Base-by-base conservation (phyloP, 2,888 invertebrate genomes). In the Hyles lineata region DNA sequence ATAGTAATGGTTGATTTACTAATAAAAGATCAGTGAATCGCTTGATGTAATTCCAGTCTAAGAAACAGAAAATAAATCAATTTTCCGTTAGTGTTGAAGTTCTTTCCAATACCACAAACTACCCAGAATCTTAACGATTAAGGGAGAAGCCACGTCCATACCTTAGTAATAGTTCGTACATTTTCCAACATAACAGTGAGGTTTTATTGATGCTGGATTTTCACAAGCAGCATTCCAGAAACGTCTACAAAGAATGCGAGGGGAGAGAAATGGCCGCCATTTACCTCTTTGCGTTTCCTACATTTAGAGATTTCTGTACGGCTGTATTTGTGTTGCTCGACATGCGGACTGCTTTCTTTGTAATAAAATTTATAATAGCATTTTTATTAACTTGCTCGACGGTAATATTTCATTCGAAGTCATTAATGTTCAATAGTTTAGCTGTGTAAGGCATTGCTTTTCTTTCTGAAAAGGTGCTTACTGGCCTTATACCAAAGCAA, bases 181-280 rank as follows among this genome's bases (percentile, higher is more conserved):
- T 79, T 79, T 79, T 79, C 76, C 58, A 58, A 17, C 50, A 11
- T 52, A 70, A 58, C 21, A n/a, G 19, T 17, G 29, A 59, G 32
- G 25, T 43, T 70, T 60, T 70, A 70, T 70, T 70, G 55, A 58
- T 32, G 70, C 35, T 70, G 70, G 32, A 70, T 71, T 71, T 71
- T 35, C 19, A 70, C 70, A 70, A 69, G 70, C 58, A 72, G 74
- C 73, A 77, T 78, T 77, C 72, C 76, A 43, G 55, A 69, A 70
- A 43, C 43, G 55, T 55, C n/a, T 19, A 55, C 43, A 52, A 76
- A 76, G 72, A 77, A 78, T 76, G 74, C 60, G 58, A 70, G 74
- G 71, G 43, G 70, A 74, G 72, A 78, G 70, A 60, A 60, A 60
- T 43, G 60, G 60, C 35, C 35, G 58, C 23, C 50, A 67, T 67